Conservation (phyloP, 2,888 invertebrate genomes). For the Lasioglossum villosulum region DNA sequence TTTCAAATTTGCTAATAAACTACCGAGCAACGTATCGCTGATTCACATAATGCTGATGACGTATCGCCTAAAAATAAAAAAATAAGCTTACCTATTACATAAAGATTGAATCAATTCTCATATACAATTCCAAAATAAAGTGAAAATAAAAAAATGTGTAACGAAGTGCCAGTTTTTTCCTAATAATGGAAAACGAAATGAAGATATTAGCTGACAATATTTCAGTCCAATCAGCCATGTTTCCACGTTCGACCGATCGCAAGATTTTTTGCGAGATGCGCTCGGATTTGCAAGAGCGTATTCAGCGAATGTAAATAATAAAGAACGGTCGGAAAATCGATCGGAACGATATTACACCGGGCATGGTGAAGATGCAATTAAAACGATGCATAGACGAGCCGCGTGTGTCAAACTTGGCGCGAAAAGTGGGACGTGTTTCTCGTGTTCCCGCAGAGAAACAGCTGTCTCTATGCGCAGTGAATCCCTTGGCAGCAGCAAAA, state of each 20-base stretch:
- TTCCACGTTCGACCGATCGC: neutral
- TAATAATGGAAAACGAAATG: neutral
- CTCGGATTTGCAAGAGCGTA: neutral
- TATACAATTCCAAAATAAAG: too few species aligned
- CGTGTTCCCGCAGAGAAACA: constrained; percentile 58
- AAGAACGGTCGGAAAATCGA: constrained; percentile 15
- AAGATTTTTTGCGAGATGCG: neutral
- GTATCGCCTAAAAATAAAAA: too few species aligned
- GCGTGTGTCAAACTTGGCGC: constrained; percentile 59
- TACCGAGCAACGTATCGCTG: neutral
- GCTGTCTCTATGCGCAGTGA: constrained; percentile 65
- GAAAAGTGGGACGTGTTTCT: constrained; percentile 64
- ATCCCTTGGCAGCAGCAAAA: constrained; percentile 74
- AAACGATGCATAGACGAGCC: constrained; percentile 43
- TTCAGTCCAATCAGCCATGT: neutral
- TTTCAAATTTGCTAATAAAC: neutral
- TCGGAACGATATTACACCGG: constrained; percentile 33
- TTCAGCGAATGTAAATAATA: neutral
- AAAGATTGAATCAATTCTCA: too few species aligned
- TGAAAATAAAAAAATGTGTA: neutral
- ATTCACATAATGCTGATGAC: too few species aligned
- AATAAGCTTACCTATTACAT: neutral
- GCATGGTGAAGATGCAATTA: constrained; percentile 56
- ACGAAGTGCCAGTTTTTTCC: neutral
- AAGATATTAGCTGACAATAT: neutral